phyloP scores from a whole-genome alignment of 2,113 vertebrate species.

The Aleadryas rufinucha region DNA sequence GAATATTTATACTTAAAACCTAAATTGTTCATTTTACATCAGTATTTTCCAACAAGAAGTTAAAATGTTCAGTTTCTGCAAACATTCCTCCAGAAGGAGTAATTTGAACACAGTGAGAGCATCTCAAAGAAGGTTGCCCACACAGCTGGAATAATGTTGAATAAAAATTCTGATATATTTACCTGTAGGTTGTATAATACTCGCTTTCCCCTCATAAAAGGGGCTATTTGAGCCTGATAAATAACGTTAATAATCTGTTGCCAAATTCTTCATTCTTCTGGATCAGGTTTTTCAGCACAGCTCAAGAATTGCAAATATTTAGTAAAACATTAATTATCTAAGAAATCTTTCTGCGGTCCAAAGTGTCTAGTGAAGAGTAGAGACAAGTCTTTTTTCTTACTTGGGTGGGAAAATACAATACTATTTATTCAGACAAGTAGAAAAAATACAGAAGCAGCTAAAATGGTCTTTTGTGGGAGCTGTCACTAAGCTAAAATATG shows the following conservation, averaged over 20 bases:
- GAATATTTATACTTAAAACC: background rate
- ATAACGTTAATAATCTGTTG: background rate
- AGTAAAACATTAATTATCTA: background rate
- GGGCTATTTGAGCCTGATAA: background rate
- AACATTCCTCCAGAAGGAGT: background rate
- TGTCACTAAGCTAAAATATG: constrained; percentile 38
- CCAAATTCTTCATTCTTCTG: background rate
- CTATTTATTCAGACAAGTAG: background rate
- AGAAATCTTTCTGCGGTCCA: background rate
- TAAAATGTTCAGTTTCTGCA: background rate
- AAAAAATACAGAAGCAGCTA: background rate
- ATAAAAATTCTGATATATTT: background rate
- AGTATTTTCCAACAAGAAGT: background rate
- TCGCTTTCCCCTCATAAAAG: background rate
- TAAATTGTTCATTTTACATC: constrained; percentile 4
- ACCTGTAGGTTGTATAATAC: background rate
- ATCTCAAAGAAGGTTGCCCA: background rate
- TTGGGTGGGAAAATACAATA: background rate
- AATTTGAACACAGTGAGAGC: background rate
- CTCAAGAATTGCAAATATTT: background rate
- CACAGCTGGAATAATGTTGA: background rate
- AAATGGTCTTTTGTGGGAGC: background rate
- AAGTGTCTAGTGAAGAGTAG: background rate
- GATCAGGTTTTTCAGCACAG: background rate
- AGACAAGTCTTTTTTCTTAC: background rate